Evolutionary conservation across 2,113 vertebrate species (phyloP).

Genomic region (Vireo altiloquus): DNA sequence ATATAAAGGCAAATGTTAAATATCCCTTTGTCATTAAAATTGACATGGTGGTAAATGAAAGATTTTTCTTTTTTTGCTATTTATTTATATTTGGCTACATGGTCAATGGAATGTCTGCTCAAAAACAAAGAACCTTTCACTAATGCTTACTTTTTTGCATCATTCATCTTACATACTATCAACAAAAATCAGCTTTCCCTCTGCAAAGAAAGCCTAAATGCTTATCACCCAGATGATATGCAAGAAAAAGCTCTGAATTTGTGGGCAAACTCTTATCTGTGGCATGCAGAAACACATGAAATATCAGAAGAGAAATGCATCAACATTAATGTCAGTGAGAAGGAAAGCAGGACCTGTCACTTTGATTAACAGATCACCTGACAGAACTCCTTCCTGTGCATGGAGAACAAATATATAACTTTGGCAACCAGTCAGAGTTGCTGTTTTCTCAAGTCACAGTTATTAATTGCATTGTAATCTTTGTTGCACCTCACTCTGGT

Average conservation of each 20-base stretch:
- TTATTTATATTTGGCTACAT: slow-evolving; percentile 24
- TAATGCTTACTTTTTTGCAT: not conserved
- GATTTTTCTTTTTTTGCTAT: not conserved
- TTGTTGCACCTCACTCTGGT: not conserved
- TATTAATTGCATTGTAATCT: slow-evolving; percentile 26
- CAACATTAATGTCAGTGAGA: slow-evolving; percentile 10
- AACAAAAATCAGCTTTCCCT: slow-evolving; percentile 12
- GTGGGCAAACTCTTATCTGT: slow-evolving; percentile 44
- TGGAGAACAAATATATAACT: slow-evolving; percentile 1
- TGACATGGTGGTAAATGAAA: not conserved
- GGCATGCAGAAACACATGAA: slow-evolving; percentile 33
- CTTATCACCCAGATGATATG: slow-evolving; percentile 33
- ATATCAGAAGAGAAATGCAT: slow-evolving; percentile 47
- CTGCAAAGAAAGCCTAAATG: not conserved
- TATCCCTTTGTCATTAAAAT: slow-evolving; percentile 27
- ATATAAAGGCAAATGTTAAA: slow-evolving; percentile 33
- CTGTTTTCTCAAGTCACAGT: slow-evolving; percentile 43
- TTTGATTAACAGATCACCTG: slow-evolving; percentile 39
- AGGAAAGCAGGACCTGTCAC: not conserved
- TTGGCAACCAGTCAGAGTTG: not conserved
- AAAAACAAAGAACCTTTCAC: slow-evolving; percentile 48
- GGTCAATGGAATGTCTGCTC: slow-evolving; percentile 2
- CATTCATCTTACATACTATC: slow-evolving; percentile 47
- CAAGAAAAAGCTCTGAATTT: not conserved
- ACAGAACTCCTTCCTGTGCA: slow-evolving; percentile 1